Conservation (phyloP, 2,113 vertebrate species). For the Eira barbara region DNA sequence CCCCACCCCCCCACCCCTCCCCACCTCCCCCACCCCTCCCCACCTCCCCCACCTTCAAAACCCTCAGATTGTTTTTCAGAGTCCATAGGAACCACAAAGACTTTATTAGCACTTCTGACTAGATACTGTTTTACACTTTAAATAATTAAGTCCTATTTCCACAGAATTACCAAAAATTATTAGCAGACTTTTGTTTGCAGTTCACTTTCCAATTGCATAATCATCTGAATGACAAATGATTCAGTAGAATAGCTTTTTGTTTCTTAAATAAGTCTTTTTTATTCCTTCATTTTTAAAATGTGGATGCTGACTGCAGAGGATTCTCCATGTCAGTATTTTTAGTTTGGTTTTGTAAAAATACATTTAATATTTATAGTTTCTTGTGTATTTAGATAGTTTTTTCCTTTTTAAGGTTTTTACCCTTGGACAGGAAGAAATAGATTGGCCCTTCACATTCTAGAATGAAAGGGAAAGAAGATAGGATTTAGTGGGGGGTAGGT, state of each 20-base stretch:
- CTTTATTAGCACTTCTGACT: neutral
- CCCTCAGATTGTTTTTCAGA: too few relatives aligned
- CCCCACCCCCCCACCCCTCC: too few relatives aligned
- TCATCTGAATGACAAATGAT: neutral
- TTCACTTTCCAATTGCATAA: neutral
- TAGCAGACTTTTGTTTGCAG: neutral
- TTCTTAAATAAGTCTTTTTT: neutral
- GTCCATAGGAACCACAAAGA: neutral
- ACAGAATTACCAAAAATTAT: neutral
- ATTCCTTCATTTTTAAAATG: neutral
- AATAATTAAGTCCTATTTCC: neutral
- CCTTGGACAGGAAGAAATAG: neutral
- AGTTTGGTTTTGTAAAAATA: constrained; percentile 3
- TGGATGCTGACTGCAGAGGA: neutral
- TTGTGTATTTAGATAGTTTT: neutral
- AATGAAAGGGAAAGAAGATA: neutral
- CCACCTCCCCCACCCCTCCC: too few relatives aligned
- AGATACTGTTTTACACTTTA: neutral
- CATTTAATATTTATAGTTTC: neutral
- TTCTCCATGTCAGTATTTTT: neutral
- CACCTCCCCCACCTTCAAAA: too few relatives aligned
- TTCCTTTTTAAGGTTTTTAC: neutral
- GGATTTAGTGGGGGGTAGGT: neutral
- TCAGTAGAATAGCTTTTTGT: neutral
- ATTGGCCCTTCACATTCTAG: neutral